phyloP scores from a whole-genome alignment of 2,797 vertebrate genomes.

The Peromyscus eremicus region DNA sequence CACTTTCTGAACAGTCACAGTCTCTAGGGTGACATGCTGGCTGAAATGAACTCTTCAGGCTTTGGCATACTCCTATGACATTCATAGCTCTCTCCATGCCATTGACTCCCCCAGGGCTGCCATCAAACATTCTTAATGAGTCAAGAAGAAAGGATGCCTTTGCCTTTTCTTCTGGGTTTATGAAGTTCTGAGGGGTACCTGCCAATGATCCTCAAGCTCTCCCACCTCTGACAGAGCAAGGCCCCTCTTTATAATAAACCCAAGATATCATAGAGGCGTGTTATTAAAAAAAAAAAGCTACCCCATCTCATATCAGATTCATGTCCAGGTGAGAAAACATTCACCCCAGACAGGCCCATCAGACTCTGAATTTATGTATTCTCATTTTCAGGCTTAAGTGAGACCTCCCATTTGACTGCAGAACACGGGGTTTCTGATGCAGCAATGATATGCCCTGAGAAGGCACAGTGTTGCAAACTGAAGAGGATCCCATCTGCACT shows the following conservation, averaged over 20 bases:
- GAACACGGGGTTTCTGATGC: fast-evolving
- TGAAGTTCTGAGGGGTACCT: background rate
- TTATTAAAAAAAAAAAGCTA: background rate
- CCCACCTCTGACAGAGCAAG: background rate
- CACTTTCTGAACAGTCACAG: background rate
- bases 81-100: background rate
- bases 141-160: background rate
- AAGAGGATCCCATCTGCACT: background rate
- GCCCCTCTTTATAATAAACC: too few species aligned
- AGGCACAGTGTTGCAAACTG: background rate
- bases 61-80: background rate
- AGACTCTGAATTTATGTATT: background rate
- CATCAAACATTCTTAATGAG: background rate
- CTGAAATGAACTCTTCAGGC: background rate
- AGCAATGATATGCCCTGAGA: background rate
- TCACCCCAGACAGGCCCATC: background rate
- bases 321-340: background rate
- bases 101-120: background rate
- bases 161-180: background rate
- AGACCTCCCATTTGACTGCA: background rate
- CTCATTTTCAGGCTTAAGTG: background rate
- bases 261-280: background rate
- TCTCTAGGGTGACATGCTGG: fast-evolving
- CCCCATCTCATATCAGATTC: background rate
- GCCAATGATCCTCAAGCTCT: background rate